Evolutionary conservation across 2,888 invertebrate genomes (phyloP), one percentile per base, ranked within the genome.

Genomic region (Myopa testacea): DNA sequence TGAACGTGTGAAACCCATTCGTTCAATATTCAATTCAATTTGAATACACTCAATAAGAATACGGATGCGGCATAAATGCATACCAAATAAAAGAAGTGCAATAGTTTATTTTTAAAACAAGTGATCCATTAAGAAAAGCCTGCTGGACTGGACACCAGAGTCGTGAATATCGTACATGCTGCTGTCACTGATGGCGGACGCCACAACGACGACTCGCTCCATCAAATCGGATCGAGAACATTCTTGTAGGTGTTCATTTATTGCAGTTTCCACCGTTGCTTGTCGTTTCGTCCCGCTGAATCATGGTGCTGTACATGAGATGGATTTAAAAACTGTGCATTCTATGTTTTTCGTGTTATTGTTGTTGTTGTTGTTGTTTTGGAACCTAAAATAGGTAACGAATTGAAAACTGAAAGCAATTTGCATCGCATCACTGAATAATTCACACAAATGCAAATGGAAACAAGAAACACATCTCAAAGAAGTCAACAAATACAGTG

Each of bases 211-310:
- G 45, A 45, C 55, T 10, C 10, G 5, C 16, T 16, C 14, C 55
- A n/a, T 55, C 55, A 16, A 55, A 8, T 55, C 55, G 55, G 1
- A 55, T 55, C 16, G 55, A 55, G 55, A 0, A n/a, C 14, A 55
- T 19, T 45, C 12, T 52, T n/a, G 74, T 75, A 67, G 65, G 65
- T 67, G 67, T 52, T 67, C 16, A 52, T 65, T 75, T 55, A 67
- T 75, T 52, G 50, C 65, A 67, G 34, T 52, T 75, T 75, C 74
- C 52, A 75, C 8, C 52, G 37, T 75, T 67, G 74, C n/a, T 72
- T 72, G 58, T 40, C 60, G 40, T 19, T 37, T 16, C 70, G 10
- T 26, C 8, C 19, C n/a, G 19, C n/a, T 62, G 62, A n/a, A 26
- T 4, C 45, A 19, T 26, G 4, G 34, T 62, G 12, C 16, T 58